phyloP scores from a whole-genome alignment of 2,113 vertebrate species.

The Sinocyclocheilus rhinocerous region DNA sequence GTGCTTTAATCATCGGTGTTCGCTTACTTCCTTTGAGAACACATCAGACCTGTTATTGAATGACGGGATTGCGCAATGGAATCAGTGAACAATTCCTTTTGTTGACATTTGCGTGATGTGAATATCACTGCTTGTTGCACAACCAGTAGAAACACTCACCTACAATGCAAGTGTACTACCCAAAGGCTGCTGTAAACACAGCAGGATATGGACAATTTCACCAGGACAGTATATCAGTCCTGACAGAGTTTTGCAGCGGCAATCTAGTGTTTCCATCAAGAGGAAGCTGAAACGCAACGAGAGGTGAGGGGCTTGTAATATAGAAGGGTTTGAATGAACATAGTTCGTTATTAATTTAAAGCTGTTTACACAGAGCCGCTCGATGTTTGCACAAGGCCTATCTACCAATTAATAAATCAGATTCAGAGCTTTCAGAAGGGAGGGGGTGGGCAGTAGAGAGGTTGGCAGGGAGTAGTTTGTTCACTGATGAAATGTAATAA shows the following conservation, averaged over 20 bases:
- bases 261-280: constrained; percentile 37
- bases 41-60: background rate
- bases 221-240: constrained; percentile 30
- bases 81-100: constrained; percentile 22
- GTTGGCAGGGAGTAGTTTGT: constrained; percentile 16
- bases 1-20: background rate
- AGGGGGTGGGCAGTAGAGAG: background rate
- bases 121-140: constrained; percentile 18
- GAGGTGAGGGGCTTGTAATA: constrained; percentile 46
- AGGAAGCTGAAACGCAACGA: constrained; percentile 11
- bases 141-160: background rate
- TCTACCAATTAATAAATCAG: constrained; percentile 50
- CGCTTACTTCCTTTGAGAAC: background rate
- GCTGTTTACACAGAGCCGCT: constrained; percentile 31
- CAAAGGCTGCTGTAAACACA: constrained; percentile 24
- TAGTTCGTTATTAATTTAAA: constrained; percentile 48
- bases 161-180: background rate
- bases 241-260: constrained; percentile 11
- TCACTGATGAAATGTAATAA: constrained; percentile 33
- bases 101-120: constrained; percentile 12
- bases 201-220: constrained; percentile 18
- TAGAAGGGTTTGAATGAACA: constrained; percentile 42
- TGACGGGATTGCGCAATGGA: background rate
- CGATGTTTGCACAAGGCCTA: constrained; percentile 36
- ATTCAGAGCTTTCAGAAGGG: background rate